A percentile compares a stretch with the other conserved stretches of the same genome.
Evolutionary conservation across 2,888 invertebrate genomes (phyloP).

Genomic region (Autographa gamma): DNA sequence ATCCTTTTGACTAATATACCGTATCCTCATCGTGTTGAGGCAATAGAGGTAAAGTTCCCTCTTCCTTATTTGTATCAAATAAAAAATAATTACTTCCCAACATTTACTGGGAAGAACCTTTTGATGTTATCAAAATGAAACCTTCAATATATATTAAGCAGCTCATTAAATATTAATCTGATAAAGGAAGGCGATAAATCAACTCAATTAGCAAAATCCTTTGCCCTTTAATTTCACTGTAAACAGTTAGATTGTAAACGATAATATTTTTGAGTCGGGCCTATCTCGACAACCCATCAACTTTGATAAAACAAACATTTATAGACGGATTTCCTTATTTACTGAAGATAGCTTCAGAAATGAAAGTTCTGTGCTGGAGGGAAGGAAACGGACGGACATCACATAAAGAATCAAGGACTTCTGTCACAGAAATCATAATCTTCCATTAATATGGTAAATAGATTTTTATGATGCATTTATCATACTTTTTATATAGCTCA

Average conservation of each 20-base stretch:
- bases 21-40: background rate
- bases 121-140: slow-evolving; percentile 34
- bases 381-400: slow-evolving; percentile 15
- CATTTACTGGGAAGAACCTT: slow-evolving; percentile 36
- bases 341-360: slow-evolving; percentile 23
- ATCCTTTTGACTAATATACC: background rate
- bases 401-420: slow-evolving; percentile 16
- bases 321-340: slow-evolving; percentile 35
- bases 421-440: slow-evolving; percentile 45
- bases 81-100: slow-evolving; percentile 19
- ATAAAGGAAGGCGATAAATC: slow-evolving; percentile 43
- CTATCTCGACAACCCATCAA: slow-evolving; percentile 27
- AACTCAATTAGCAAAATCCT: slow-evolving; percentile 38
- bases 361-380: slow-evolving; percentile 13
- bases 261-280: slow-evolving; percentile 42
- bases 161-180: slow-evolving; percentile 51
- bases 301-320: slow-evolving; percentile 43
- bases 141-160: slow-evolving; percentile 35
- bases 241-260: slow-evolving; percentile 34
- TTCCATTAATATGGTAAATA: slow-evolving; percentile 52
- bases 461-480: slow-evolving; percentile 21
- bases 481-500: slow-evolving; percentile 11
- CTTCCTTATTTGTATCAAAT: slow-evolving; percentile 12
- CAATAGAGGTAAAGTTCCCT: background rate
- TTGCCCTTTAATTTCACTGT: slow-evolving; percentile 34